A percentile compares a stretch with the other conserved stretches of the same genome.
These are phyloP conservation scores for Laterallus jamaicensis DNA, from an alignment of 2,113 vertebrate species.

Conservation along the genomic window DNA sequence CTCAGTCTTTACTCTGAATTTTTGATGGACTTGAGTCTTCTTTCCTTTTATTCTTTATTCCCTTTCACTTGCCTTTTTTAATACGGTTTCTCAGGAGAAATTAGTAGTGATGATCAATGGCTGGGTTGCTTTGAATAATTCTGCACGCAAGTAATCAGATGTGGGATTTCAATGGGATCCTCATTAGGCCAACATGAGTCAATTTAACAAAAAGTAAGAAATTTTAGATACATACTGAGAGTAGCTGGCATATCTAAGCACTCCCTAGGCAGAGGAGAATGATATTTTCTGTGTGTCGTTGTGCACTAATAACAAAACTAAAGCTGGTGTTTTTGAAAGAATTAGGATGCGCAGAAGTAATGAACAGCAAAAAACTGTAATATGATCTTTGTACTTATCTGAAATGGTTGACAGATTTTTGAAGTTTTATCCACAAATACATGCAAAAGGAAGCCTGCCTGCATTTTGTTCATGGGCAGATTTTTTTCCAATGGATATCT, in stretches of 20 bases:
- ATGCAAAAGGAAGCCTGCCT: background rate
- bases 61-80: background rate
- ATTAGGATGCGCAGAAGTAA: background rate
- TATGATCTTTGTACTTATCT: background rate
- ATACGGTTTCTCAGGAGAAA: slow-evolving; percentile 25
- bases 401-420: background rate
- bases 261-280: background rate
- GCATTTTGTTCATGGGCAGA: background rate
- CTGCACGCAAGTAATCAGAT: background rate
- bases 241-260: background rate
- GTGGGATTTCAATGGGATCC: background rate
- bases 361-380: background rate
- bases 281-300: background rate
- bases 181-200: background rate
- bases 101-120: background rate
- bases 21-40: background rate
- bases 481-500: background rate
- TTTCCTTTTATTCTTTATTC: background rate
- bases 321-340: background rate
- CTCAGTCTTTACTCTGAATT: background rate
- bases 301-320: background rate
- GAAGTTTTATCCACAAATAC: background rate
- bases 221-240: background rate
- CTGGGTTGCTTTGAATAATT: slow-evolving; percentile 27
- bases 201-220: slow-evolving; percentile 6